These are phyloP conservation scores for Sebastes vulpes DNA, from an alignment of 2,797 vertebrate genomes.

Conservation along the genomic window DNA sequence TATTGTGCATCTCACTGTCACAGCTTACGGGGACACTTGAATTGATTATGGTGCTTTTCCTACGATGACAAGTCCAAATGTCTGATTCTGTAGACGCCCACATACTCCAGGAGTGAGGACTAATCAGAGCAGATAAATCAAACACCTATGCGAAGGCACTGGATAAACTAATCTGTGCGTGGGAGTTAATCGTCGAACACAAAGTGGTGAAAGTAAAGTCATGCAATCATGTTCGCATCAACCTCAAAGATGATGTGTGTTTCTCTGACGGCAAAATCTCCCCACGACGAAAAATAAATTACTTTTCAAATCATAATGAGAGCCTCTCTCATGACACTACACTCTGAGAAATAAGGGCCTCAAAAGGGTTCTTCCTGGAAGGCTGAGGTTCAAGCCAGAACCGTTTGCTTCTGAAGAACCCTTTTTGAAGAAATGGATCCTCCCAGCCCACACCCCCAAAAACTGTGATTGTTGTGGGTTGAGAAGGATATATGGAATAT, in stretches of 20 bases:
- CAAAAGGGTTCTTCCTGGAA: background rate
- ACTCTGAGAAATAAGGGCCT: background rate
- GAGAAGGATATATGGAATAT: no score
- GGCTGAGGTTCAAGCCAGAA: background rate
- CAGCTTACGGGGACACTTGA: no score
- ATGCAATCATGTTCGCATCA: background rate
- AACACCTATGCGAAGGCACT: background rate
- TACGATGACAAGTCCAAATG: background rate
- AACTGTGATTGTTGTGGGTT: no score
- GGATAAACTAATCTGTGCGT: background rate
- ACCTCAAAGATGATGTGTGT: background rate
- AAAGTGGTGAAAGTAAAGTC: background rate
- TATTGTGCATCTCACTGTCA: no score
- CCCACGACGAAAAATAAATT: constrained; percentile 53
- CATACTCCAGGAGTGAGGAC: background rate
- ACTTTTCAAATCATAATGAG: constrained; percentile 54
- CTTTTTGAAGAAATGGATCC: no score
- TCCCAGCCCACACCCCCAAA: no score
- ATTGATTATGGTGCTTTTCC: background rate
- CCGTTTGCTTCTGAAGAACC: no score
- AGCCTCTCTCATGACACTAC: constrained; percentile 19
- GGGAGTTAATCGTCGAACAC: background rate
- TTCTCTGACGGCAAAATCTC: constrained; percentile 13
- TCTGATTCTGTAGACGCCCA: background rate
- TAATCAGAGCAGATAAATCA: background rate